These are phyloP conservation scores for Drosophila pectinifera DNA, from an alignment of 1,140 invertebrate species.

Conservation along the genomic window DNA sequence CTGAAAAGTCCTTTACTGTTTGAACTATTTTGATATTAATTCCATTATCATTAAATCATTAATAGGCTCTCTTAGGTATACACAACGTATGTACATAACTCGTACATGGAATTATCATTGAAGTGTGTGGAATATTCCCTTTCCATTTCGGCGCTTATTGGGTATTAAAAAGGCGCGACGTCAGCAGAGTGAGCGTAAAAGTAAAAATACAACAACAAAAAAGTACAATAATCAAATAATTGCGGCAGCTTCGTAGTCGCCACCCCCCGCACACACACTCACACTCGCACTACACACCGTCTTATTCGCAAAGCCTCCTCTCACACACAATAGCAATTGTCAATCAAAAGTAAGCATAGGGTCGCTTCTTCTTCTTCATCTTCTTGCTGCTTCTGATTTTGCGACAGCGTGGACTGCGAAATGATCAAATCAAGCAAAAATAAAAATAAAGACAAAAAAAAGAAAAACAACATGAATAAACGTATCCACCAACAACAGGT, in stretches of 20 bases:
- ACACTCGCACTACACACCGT: neutral
- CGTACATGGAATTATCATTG: neutral
- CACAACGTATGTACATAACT: too few relatives aligned
- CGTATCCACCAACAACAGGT: conserved; percentile 72
- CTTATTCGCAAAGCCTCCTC: conserved; percentile 55
- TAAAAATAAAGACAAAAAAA: conserved; percentile 29
- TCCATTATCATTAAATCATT: too few relatives aligned
- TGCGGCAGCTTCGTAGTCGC: conserved; percentile 39
- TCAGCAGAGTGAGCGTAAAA: conserved; percentile 37
- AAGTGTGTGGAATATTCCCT: conserved; percentile 2
- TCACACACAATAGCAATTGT: conserved; percentile 74
- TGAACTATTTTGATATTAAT: too few relatives aligned
- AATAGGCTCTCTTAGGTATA: too few relatives aligned
- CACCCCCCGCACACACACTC: conserved; percentile 24
- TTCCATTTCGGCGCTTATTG: neutral
- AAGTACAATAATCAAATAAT: conserved; percentile 77
- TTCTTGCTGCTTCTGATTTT: conserved; percentile 28
- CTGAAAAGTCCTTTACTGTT: too few relatives aligned
- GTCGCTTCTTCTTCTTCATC: conserved; percentile 47
- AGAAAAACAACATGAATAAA: conserved; percentile 21
- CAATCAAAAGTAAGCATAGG: conserved; percentile 80
- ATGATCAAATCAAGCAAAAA: conserved; percentile 80
- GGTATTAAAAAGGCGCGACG: conserved; percentile 41
- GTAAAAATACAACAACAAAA: conserved; percentile 48
- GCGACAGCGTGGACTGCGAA: conserved; percentile 48